A percentile compares a stretch with the other conserved stretches of the same genome.
Conservation (phyloP, 2,888 invertebrate species). For the Plebejus anna region DNA sequence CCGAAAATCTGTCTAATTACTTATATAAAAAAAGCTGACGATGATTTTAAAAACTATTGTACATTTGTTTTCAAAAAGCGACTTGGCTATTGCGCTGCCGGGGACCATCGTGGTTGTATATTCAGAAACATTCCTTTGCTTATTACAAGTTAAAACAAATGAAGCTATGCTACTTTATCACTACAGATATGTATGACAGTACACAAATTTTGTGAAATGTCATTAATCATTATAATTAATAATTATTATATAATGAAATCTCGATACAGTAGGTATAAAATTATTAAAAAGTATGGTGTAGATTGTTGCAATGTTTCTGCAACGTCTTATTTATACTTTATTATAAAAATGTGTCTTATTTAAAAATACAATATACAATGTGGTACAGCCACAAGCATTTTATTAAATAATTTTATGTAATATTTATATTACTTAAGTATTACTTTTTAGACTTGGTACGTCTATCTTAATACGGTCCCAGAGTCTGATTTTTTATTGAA, state of each 20-base stretch:
- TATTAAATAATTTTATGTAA: neutral
- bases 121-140: neutral
- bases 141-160: neutral
- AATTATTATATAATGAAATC: neutral
- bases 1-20: neutral
- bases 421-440: neutral
- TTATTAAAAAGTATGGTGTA: neutral
- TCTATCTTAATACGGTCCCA: neutral
- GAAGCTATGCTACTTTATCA: neutral
- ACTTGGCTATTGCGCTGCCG: neutral
- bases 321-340: neutral
- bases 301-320: neutral
- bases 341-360: neutral
- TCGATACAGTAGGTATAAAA: neutral
- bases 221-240: neutral
- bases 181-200: conserved; percentile 6
- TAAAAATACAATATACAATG: neutral
- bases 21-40: neutral
- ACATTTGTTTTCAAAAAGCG: neutral
- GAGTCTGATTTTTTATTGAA: too few relatives aligned
- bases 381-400: neutral
- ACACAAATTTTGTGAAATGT: neutral
- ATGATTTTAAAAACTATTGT: too few relatives aligned
- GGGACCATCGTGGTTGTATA: neutral
- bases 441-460: neutral